phyloP scores from a whole-genome alignment of 2,113 vertebrate genomes.

The Lepus timidus region DNA sequence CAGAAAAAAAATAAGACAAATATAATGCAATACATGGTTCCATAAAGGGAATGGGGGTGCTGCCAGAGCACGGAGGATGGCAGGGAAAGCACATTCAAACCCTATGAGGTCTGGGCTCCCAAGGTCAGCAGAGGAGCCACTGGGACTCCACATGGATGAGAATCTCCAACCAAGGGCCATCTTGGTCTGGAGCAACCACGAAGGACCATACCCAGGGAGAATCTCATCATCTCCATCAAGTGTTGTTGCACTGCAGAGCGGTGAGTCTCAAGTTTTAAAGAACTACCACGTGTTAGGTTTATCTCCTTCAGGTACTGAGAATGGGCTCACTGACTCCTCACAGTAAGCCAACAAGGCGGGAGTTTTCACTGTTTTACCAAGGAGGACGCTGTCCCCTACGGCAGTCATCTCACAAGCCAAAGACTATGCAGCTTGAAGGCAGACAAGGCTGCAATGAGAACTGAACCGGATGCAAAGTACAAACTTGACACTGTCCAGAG shows the following conservation, averaged over 20 bases:
- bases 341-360: not conserved
- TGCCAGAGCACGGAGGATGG: not conserved
- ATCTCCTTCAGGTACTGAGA: not conserved
- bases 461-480: not conserved
- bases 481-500: not conserved
- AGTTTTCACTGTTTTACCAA: not conserved
- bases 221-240: not conserved
- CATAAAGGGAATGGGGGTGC: not conserved
- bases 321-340: not conserved
- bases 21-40: not conserved
- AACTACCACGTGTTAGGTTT: not conserved
- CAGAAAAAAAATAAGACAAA: not conserved
- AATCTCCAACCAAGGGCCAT: not conserved
- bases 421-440: not conserved
- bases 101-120: not conserved
- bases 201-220: not conserved
- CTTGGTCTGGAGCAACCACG: too few relatives aligned
- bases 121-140: not conserved
- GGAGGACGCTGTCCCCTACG: not conserved
- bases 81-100: not conserved
- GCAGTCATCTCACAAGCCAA: not conserved
- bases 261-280: too few relatives aligned
- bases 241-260: rapidly evolving
- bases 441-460: not conserved
- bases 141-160: not conserved